Base-by-base conservation (phyloP, 2,888 invertebrate species). In the Chaitophorus viminalis region DNA sequence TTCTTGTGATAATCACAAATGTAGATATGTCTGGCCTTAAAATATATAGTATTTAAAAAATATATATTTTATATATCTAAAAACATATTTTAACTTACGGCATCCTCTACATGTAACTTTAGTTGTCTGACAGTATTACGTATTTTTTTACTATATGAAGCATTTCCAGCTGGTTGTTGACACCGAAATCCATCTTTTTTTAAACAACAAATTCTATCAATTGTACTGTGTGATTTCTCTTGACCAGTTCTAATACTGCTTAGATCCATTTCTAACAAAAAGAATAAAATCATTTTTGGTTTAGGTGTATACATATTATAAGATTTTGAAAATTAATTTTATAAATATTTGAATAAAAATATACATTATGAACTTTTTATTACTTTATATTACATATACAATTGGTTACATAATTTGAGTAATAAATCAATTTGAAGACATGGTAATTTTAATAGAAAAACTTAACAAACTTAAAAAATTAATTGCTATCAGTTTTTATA, bases 1-100 rank as follows among this genome's bases (percentile, higher is more conserved):
- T 95, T 95, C 92, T 99, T 99, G 92, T 99, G 99, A 91, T 95
- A 95, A 91, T 99, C 99, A 92, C 99, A 99, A 91, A 99, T 99
- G 91, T 99, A 98, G 90, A 96, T 97, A 91, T 99, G 98, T 90
- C 96, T 94, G 70, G 89, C 89, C 89, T 89, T 36, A 21, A 60
- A 3, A 76, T 21, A 76, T 36, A 21, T 29, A 25, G 36, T 79
- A 81, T 21, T 70, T 36, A 14, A 54, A 17, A 76, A 68, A 54
- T 36, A 5, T 36, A 83, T 65, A 68, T 70, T 54, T 36, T 36
- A n/a, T n/a, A 25, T n/a, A 72, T 54, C 11, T n/a, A n/a, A 29
- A 74, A 88, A 29, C 8, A 36, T 31, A 5, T 72, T 29, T 70
- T 39, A 31, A 92, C 93, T 92, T 92, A 95, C 96, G 91, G 93